Conservation (phyloP, 2,113 vertebrate species). For the Anolis sagrei region DNA sequence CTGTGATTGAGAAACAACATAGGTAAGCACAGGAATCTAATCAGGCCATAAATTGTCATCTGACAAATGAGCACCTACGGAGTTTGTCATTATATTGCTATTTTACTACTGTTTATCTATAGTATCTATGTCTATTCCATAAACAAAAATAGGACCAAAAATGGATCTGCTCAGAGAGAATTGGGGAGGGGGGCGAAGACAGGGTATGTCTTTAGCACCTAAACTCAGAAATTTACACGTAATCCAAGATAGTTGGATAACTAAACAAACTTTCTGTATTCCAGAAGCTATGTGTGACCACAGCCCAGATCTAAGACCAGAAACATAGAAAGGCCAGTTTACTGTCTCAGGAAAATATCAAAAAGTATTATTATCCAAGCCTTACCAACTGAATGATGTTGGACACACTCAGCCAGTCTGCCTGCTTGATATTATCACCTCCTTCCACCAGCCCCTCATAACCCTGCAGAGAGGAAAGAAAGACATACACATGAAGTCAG, state of each 20-base stretch:
- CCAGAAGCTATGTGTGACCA: background rate
- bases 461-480: conserved; percentile 71
- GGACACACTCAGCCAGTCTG: conserved; percentile 94
- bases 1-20: background rate
- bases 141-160: background rate
- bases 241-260: background rate
- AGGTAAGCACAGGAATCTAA: background rate
- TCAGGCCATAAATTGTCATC: background rate
- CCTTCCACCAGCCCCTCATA: conserved; percentile 97
- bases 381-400: conserved; percentile 97
- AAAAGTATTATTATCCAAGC: background rate
- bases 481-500: fast-evolving
- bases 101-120: too few relatives aligned
- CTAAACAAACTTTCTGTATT: background rate
- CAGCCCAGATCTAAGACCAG: background rate
- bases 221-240: background rate
- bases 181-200: background rate
- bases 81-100: background rate
- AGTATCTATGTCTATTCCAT: background rate
- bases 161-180: too few relatives aligned
- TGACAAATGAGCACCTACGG: background rate
- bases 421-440: conserved; percentile 91
- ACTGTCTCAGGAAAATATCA: background rate
- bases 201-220: background rate
- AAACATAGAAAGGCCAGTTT: background rate